Conservation (phyloP, 2,113 vertebrate species). For the Tenebrosternarchus preto region DNA sequence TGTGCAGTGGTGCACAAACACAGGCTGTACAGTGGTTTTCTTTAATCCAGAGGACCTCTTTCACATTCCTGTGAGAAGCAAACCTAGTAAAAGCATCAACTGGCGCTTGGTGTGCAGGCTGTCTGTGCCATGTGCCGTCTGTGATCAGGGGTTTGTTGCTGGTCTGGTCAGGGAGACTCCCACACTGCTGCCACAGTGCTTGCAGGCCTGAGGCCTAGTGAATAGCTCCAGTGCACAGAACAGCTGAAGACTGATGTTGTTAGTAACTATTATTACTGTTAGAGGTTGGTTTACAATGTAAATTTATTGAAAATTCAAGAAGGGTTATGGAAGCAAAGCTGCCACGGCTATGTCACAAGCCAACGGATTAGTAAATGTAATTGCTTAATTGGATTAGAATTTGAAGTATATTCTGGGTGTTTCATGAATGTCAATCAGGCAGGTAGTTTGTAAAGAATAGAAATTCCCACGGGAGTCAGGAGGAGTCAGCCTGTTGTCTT, state of each 20-base stretch:
- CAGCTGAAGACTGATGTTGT: not conserved
- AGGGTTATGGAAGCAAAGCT: not conserved
- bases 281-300: not conserved
- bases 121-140: not conserved
- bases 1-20: constrained; percentile 17
- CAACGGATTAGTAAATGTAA: too few relatives aligned
- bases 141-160: not conserved
- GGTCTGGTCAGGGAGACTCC: too few relatives aligned
- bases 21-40: not conserved
- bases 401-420: not conserved
- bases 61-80: not conserved
- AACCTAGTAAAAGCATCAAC: not conserved
- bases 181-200: not conserved
- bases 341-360: not conserved
- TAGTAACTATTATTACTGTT: not conserved
- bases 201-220: not conserved
- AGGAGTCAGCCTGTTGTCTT: constrained; percentile 3
- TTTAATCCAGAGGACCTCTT: not conserved
- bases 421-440: not conserved
- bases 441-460: not conserved
- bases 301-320: not conserved
- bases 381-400: not conserved
- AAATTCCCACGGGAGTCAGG: not conserved
- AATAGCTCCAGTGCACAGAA: not conserved
- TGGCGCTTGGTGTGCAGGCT: not conserved